Percentiles rank a stretch among this genome's conserved stretches.
Conservation (phyloP, 2,113 vertebrate species). For the Notarius lentiginosus region DNA sequence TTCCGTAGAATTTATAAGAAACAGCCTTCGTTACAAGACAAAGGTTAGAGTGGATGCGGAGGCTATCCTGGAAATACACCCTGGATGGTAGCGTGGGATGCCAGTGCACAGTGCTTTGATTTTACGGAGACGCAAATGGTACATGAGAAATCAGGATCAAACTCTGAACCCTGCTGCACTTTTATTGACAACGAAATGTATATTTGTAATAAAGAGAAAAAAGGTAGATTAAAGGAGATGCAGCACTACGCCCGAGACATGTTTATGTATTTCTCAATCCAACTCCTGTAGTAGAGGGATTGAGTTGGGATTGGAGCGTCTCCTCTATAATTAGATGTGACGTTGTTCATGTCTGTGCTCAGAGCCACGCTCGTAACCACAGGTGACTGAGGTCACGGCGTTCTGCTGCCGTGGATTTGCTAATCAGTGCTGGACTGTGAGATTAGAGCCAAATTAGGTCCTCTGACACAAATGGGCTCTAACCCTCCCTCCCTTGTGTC, state of each 20-base stretch:
- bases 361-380: neutral
- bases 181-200: neutral
- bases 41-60: neutral
- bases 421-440: conserved; percentile 49
- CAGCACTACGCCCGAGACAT: neutral
- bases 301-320: conserved; percentile 22
- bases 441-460: conserved; percentile 54
- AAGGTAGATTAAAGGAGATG: neutral
- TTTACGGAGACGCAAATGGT: neutral
- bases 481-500: neutral
- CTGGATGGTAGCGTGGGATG: neutral
- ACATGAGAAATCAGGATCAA: neutral
- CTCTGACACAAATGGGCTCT: conserved; percentile 30
- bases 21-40: neutral
- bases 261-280: neutral
- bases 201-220: neutral
- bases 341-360: neutral
- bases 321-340: conserved; percentile 47
- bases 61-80: neutral
- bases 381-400: conserved; percentile 12
- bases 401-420: conserved; percentile 23
- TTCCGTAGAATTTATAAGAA: neutral
- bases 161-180: neutral
- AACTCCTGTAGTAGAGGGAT: conserved; percentile 10
- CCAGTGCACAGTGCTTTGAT: neutral